Evolutionary conservation across 2,888 invertebrate species (phyloP), one percentile per base, ranked within the genome.

Genomic region (Volucella bombylans): DNA sequence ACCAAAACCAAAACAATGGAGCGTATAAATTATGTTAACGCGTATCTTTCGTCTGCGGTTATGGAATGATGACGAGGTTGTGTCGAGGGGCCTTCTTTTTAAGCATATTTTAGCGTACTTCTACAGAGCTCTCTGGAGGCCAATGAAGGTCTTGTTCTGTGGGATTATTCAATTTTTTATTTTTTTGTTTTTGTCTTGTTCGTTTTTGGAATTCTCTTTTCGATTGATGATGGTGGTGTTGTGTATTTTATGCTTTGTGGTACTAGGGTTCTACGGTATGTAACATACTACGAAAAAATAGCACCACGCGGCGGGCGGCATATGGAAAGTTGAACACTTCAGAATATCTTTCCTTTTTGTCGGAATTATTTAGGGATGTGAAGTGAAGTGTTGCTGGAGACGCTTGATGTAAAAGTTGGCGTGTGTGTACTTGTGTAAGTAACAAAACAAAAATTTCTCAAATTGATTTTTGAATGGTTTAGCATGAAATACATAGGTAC

Each of bases 61-160:
- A 57, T 61, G 55, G 54, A 23, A 31, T 31, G 31, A 31, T 31
- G 31, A 82, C 43, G 72, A 49, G 47, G 45, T 52, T 71, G 31
- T 4, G 69, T 77, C 41, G 41, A 47, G 47, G 54, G 18, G 23
- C 57, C 23, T 31, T 68, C 11, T 41, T 69, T 47, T 64, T 31
- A 9, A 59, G 18, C 14, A 23, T 62, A 39, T 64, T 69, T 69
- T 55, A 80, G 55, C 67, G 52, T 72, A 52, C 10, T 31, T 31
- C 31, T 31, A 31, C 31, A 6, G 31, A 61, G 18, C 47, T 12
- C 69, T 23, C 31, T 49, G 64, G 64, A 69, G 73, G 69, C 68
- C 82, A 78, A 52, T 78, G 78, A 83, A 65, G 79, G 82, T 78
- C 71, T 82, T 49, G 12, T 47, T 65, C 15, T 71, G 39, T 71